A percentile compares a stretch with the other conserved stretches of the same genome.
phyloP scores from a whole-genome alignment of 2,888 invertebrate genomes.

The Platycnemis pennipes region DNA sequence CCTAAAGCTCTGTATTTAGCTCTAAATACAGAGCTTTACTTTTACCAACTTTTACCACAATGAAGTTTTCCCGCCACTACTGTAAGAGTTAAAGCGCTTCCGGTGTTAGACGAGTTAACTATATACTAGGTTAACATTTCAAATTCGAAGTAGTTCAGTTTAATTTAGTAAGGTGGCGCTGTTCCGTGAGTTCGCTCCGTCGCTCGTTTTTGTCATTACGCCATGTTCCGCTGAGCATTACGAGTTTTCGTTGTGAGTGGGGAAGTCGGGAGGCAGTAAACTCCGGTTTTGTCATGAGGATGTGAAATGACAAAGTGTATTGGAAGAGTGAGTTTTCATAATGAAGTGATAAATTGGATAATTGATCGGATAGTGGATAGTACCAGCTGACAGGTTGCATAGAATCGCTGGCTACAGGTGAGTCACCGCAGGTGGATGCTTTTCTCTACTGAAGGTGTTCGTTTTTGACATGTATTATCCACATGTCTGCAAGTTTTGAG shows the following conservation, averaged over 20 bases:
- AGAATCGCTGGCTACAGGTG: constrained; percentile 60
- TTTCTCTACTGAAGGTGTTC: not conserved
- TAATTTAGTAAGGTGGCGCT: constrained; percentile 5
- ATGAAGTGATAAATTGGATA: constrained; percentile 66
- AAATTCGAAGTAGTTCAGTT: constrained; percentile 35
- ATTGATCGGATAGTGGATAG: constrained; percentile 59
- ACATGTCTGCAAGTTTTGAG: not conserved
- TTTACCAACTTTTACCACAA: too few species aligned
- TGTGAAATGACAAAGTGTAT: constrained; percentile 62
- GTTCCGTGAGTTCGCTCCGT: constrained; percentile 2
- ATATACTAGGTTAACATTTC: too few species aligned
- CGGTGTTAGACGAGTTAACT: not conserved
- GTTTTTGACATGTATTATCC: not conserved
- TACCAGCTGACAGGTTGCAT: constrained; percentile 64
- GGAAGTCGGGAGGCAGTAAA: constrained; percentile 24
- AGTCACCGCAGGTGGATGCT: constrained; percentile 68
- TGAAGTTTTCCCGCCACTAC: not conserved
- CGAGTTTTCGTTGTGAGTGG: constrained; percentile 62
- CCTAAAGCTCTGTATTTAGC: too few species aligned
- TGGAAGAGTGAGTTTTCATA: constrained; percentile 47
- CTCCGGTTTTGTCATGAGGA: constrained; percentile 47
- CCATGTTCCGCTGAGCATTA: constrained; percentile 66
- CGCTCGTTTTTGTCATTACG: constrained; percentile 64
- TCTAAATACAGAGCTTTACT: too few species aligned
- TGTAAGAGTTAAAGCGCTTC: not conserved